Conservation (phyloP, 1,140 invertebrate species). For the Leptopilina boulardi region DNA sequence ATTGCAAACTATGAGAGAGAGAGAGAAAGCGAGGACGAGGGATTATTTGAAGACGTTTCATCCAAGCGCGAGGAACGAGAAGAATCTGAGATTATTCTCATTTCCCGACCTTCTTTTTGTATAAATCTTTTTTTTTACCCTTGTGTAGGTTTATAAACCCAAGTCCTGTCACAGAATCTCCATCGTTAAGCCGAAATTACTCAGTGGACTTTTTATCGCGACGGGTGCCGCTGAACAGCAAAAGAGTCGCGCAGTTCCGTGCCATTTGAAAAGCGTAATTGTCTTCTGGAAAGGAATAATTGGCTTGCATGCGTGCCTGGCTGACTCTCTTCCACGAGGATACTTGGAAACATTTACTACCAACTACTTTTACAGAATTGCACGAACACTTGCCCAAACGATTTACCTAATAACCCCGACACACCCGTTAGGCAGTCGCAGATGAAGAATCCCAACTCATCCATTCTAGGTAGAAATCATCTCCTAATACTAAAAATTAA, state of each 20-base stretch:
- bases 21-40: background rate
- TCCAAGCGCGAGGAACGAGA: background rate
- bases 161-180: constrained; percentile 32
- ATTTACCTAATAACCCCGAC: constrained; percentile 20
- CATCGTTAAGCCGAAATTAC: constrained; percentile 49
- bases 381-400: constrained; percentile 48
- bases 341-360: constrained; percentile 52
- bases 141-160: constrained; percentile 2
- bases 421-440: constrained; percentile 16
- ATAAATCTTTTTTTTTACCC: background rate
- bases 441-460: background rate
- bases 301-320: constrained; percentile 53
- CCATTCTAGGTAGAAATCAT: background rate
- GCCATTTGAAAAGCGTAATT: constrained; percentile 63
- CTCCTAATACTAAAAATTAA: background rate
- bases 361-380: constrained; percentile 45
- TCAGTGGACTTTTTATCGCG: constrained; percentile 51
- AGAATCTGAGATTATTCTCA: constrained; percentile 24
- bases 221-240: constrained; percentile 34
- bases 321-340: constrained; percentile 41
- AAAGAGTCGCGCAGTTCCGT: constrained; percentile 56
- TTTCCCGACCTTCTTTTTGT: background rate
- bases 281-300: constrained; percentile 69
- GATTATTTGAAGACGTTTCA: constrained; percentile 6
- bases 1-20: background rate